phyloP scores from a whole-genome alignment of 2,113 vertebrate genomes.

The Lethenteron reissneri region DNA sequence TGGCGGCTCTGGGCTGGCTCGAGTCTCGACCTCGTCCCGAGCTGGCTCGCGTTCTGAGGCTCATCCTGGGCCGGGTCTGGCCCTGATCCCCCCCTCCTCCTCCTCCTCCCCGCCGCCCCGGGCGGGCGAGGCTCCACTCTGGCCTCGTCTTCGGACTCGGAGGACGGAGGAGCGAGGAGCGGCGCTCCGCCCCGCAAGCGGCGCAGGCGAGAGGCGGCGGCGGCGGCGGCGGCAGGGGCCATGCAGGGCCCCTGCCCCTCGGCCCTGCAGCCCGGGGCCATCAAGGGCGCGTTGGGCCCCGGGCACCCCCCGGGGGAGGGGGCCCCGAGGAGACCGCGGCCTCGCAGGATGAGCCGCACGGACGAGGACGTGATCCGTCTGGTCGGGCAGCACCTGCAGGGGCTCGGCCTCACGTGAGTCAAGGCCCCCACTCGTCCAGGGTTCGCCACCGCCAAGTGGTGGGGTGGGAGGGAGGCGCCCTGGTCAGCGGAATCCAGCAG shows the following conservation, averaged over 20 bases:
- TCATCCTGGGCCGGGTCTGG: not conserved
- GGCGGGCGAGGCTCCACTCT: constrained; percentile 7
- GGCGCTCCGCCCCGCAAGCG: constrained; percentile 6
- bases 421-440: not conserved
- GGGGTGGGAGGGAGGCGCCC: too few relatives aligned
- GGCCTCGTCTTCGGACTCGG: constrained; percentile 11
- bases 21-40: too few relatives aligned
- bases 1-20: too few relatives aligned
- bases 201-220: not conserved
- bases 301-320: not conserved
- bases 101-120: not conserved
- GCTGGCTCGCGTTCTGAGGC: too few relatives aligned
- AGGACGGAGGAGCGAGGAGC: constrained; percentile 10
- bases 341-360: not conserved
- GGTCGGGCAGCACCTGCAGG: constrained; percentile 9
- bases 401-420: constrained; percentile 9
- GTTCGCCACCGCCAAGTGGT: too few relatives aligned
- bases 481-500: too few relatives aligned
- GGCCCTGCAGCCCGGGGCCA: not conserved
- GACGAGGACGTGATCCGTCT: constrained; percentile 10
- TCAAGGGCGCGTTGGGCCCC: not conserved
- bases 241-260: not conserved
- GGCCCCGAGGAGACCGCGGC: not conserved
- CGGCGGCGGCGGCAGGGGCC: not conserved
- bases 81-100: not conserved